Evolutionary conservation across 2,113 vertebrate species (phyloP).

Genomic region (Microcebus ravelobensis): DNA sequence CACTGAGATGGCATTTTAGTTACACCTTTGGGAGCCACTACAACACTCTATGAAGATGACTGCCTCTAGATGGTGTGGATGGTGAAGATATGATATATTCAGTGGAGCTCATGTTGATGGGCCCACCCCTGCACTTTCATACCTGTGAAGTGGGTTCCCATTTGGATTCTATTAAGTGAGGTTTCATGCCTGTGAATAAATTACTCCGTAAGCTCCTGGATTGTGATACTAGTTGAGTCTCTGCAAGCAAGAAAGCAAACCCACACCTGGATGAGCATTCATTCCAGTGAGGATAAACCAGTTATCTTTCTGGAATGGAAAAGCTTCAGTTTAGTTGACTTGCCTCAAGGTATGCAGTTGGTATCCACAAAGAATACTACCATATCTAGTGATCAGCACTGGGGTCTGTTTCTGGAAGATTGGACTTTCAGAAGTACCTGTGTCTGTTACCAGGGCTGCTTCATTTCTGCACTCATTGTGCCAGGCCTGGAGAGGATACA

Average conservation of each 20-base stretch:
- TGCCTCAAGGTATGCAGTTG: background rate
- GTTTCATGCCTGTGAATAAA: background rate
- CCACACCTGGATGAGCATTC: background rate
- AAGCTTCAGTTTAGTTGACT: background rate
- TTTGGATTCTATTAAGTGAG: background rate
- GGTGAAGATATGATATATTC: background rate
- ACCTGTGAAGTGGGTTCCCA: background rate
- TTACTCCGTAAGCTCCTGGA: background rate
- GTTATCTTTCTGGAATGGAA: background rate
- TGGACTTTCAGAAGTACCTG: background rate
- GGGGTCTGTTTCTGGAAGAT: background rate
- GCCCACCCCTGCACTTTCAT: background rate
- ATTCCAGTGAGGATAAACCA: background rate
- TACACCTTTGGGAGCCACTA: background rate
- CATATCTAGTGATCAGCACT: background rate
- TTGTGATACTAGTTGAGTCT: background rate
- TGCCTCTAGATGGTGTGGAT: background rate
- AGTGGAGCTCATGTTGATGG: background rate
- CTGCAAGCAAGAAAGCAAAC: background rate
- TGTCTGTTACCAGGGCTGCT: background rate
- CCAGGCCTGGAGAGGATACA: background rate
- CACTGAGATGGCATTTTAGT: background rate
- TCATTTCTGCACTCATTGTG: background rate
- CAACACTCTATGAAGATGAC: background rate
- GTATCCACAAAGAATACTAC: background rate